phyloP scores from a whole-genome alignment of 2,888 invertebrate genomes.

The Mesoligia furuncula region DNA sequence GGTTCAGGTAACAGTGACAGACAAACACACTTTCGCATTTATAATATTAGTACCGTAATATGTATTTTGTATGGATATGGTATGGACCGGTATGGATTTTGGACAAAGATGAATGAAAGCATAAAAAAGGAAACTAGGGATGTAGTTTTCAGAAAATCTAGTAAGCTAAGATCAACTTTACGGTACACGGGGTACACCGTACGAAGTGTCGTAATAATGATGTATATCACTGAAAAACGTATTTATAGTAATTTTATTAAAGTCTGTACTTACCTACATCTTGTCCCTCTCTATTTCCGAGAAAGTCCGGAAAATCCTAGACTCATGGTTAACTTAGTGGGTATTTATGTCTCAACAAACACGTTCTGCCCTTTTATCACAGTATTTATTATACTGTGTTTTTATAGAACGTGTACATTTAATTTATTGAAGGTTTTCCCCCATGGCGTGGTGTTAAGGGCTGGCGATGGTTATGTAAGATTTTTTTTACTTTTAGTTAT shows the following conservation, averaged over 20 bases:
- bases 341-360: conserved; percentile 43
- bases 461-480: conserved; percentile 9
- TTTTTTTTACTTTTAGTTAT: conserved; percentile 15
- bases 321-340: conserved; percentile 23
- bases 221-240: neutral
- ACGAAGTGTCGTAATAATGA: neutral
- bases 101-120: too few relatives aligned
- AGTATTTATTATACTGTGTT: neutral
- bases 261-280: neutral
- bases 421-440: conserved; percentile 38
- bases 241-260: too few relatives aligned
- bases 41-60: too few relatives aligned
- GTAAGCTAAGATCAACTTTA: neutral
- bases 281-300: neutral
- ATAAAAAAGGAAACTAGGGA: neutral
- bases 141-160: too few relatives aligned
- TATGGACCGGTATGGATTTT: too few relatives aligned
- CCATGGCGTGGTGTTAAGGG: neutral
- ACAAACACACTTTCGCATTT: too few relatives aligned
- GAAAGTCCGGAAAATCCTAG: conserved; percentile 22
- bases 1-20: too few relatives aligned
- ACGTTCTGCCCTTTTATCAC: conserved; percentile 40
- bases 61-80: too few relatives aligned
- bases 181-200: too few relatives aligned
- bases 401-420: conserved; percentile 31